Percentiles rank a stretch among this genome's conserved stretches.
Evolutionary conservation across 2,888 invertebrate genomes (phyloP).

Genomic region (Sminthurinus aureus): DNA sequence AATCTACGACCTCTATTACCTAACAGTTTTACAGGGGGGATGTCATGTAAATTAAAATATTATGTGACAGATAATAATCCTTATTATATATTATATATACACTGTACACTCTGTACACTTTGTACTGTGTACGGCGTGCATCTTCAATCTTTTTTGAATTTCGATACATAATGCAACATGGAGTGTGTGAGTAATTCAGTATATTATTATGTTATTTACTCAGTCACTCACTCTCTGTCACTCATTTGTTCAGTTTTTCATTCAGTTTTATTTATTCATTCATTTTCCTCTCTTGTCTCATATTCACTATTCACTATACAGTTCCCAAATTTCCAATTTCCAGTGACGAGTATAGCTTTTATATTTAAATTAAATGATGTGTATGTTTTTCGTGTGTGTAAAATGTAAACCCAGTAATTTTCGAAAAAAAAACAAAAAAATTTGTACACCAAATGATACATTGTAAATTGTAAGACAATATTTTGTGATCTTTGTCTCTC

Average conservation of each 20-base stretch:
- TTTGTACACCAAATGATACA: background rate
- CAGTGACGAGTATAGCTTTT: background rate
- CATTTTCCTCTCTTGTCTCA: background rate
- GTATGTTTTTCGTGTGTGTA: background rate
- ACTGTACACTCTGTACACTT: no score
- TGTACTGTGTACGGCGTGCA: no score
- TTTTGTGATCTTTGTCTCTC: background rate
- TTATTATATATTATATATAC: conserved; percentile 21
- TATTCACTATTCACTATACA: background rate
- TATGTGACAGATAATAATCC: conserved; percentile 45
- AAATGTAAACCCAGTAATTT: background rate
- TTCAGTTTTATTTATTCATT: background rate
- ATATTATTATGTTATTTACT: background rate
- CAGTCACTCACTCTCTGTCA: background rate
- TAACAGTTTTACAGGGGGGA: conserved; percentile 30
- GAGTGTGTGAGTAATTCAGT: no score
- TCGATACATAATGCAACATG: no score
- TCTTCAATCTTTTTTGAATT: no score
- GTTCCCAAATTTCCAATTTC: background rate
- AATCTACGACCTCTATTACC: conserved; percentile 41
- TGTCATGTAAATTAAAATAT: conserved; percentile 44
- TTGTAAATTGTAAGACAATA: background rate
- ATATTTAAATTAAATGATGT: no score
- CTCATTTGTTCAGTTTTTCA: background rate
- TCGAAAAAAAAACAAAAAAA: background rate